Base-by-base conservation (phyloP, 2,113 vertebrate species). In the Myiagra hebetior region DNA sequence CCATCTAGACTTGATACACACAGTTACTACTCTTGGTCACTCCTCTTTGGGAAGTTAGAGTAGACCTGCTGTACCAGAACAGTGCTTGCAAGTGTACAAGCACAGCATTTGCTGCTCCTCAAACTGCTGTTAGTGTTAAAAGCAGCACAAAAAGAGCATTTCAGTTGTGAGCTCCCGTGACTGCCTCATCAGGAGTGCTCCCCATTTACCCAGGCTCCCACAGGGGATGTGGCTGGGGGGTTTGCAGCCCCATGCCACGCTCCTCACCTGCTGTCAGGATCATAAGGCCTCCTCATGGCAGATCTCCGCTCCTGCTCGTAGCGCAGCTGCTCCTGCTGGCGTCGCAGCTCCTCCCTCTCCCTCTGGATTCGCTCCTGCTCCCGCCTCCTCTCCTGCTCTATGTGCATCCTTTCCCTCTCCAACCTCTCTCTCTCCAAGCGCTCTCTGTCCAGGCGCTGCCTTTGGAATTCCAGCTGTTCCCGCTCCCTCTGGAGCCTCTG, bases 331-430 rank as follows among this genome's bases (percentile, higher is more conserved):
- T 99, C 99, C 87, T 99, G 99, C 97, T 99, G 99, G 1, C 99
- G 98, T 3, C 99, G 98, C 87, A 99, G 98, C 97, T 99, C 99
- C 3, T 99, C 99, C 1, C 99, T 98, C 98, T 99, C 99, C 3
- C 99, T 97, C 50, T 99, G 98, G 96, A 99, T 99, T 21, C 99
- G 97, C 47, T 99, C 99, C 97, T 99, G 99, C 20, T 99, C 99
- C 4, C 99, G 98, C 6, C 99, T 96, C 53, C 99, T 98, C 55
- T 99, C 99, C 1, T 99, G 99, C 93, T 99, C 99, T 10, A 99
- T 99, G 1, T 99, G 98, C 95, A 99, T 97, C 44, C 99, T 97
- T 81, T 99, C 99, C 0, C 99, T 98, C 96, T 99, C 99, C 87
- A 99, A 52, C 56, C 99, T 98, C 95, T 99, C 99, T 0, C 99